These are phyloP conservation scores for Calameuta filiformis DNA, from an alignment of 2,888 invertebrate genomes.

Conservation along the genomic window DNA sequence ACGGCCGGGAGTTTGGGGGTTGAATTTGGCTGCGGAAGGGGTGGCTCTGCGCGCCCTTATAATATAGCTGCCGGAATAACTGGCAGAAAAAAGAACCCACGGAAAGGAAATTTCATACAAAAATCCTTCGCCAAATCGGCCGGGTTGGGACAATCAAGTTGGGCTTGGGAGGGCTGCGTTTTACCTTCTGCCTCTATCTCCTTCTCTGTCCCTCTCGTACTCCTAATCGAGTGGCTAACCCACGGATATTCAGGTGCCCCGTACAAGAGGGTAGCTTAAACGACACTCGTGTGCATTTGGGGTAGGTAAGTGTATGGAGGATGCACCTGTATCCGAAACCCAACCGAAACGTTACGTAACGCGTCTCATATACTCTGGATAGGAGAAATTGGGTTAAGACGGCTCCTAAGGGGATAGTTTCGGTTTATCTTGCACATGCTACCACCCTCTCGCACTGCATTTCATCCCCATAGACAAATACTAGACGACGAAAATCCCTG, in stretches of 20 bases:
- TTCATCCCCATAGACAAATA: neutral
- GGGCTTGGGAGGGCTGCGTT: neutral
- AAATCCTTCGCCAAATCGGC: neutral
- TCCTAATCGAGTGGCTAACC: slow-evolving; percentile 52
- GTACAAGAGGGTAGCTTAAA: slow-evolving; percentile 20
- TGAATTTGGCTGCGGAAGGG: neutral
- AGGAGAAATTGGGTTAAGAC: slow-evolving; percentile 58
- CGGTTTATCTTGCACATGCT: slow-evolving; percentile 53
- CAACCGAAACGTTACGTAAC: slow-evolving; percentile 44
- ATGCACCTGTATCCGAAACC: slow-evolving; percentile 3
- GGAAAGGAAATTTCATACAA: neutral
- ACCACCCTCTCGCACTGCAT: slow-evolving; percentile 12
- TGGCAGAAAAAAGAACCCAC: neutral
- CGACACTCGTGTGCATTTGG: neutral
- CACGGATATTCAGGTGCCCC: slow-evolving; percentile 41
- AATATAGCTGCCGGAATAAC: neutral
- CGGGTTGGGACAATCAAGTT: neutral
- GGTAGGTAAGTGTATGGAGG: neutral
- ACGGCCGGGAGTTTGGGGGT: neutral
- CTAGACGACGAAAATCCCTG: neutral
- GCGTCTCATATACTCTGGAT: slow-evolving; percentile 44
- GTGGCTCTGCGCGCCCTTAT: neutral
- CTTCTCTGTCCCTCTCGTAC: neutral
- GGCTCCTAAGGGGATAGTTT: slow-evolving; percentile 55
- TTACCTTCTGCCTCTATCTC: neutral